Evolutionary conservation across 1,140 invertebrate genomes (phyloP).

Genomic region (Zeugodacus cucurbitae): DNA sequence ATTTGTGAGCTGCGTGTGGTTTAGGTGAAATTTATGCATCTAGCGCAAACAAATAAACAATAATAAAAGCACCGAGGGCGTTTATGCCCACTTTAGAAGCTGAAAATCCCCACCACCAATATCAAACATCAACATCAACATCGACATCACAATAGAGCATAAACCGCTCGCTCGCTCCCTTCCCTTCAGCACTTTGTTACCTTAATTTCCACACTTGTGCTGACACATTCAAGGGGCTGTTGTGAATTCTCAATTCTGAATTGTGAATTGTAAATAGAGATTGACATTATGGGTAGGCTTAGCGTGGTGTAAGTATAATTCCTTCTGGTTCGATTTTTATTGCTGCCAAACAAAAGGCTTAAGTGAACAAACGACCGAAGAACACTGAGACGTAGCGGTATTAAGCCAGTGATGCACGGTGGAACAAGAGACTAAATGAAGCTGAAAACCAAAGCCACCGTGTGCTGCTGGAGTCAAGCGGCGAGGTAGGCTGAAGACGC

Average conservation of each 20-base stretch:
- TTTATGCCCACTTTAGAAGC: conserved; percentile 42
- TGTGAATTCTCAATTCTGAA: conserved; percentile 26
- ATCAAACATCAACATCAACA: neutral
- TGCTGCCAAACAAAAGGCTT: conserved; percentile 64
- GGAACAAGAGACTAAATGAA: conserved; percentile 63
- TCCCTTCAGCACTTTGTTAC: conserved; percentile 24
- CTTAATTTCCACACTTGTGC: conserved; percentile 65
- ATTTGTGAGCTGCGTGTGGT: conserved; percentile 50
- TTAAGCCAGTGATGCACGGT: neutral
- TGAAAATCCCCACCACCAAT: neutral
- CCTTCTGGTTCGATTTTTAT: conserved; percentile 52
- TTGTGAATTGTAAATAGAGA: conserved; percentile 48
- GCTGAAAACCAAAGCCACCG: conserved; percentile 48
- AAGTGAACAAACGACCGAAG: conserved; percentile 52
- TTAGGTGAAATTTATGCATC: conserved; percentile 48
- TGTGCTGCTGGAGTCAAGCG: conserved; percentile 40
- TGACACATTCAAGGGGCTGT: conserved; percentile 58
- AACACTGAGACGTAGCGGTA: neutral
- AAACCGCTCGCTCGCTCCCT: neutral
- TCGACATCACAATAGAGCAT: neutral
- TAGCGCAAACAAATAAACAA: conserved; percentile 49
- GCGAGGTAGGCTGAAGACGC: conserved; percentile 39
- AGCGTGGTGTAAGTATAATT: conserved; percentile 30
- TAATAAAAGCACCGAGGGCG: conserved; percentile 39
- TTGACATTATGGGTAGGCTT: conserved; percentile 54